Base-by-base conservation (phyloP, 1,140 invertebrate species). In the Rhopalosiphum maidis region DNA sequence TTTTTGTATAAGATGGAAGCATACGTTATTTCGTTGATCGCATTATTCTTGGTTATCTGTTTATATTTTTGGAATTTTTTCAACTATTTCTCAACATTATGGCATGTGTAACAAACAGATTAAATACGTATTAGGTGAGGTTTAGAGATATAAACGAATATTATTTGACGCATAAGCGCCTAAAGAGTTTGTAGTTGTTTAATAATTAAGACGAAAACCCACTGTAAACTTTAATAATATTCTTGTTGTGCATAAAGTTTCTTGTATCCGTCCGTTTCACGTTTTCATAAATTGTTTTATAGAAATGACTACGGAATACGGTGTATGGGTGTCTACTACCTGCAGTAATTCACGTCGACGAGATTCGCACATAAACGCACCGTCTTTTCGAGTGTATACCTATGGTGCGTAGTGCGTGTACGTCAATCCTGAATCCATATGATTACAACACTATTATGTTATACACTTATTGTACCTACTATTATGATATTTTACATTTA, bases 161-260 rank as follows among this genome's bases (percentile, higher is more conserved):
- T 55, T 41, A 25, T 90, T 55, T 55, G 88, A 55, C 35, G 88
- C 88, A 55, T 90, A 41, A 55, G 51, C 21, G 88, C 51, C 51
- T 37, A 55, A 90, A 90, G 51, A 90, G 88, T 90, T 90, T 37
- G 35, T 55, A 55, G 88, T 55, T 55, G 88, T 90, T 90, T 90
- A 90, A 90, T 90, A 90, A 90, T 55, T 90, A 90, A 90, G 37
- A 21, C n/a, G 48, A 54, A 89, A 89, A 89, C 18, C 21, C 88
- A 37, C n/a, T 23, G 51, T 25, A 90, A 90, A 90, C 88, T 90
- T 90, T 90, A 37, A 90, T 90, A 90, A 90, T 90, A 55, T 90
- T 90, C 51, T 37, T 22, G 88, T 89, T 86, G 30, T 22, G 48
- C n/a, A 51, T 37, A 90, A 90, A 90, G 51, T 90, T 90, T 90